Conservation (phyloP, 2,797 vertebrate genomes). For the Esox lucius region DNA sequence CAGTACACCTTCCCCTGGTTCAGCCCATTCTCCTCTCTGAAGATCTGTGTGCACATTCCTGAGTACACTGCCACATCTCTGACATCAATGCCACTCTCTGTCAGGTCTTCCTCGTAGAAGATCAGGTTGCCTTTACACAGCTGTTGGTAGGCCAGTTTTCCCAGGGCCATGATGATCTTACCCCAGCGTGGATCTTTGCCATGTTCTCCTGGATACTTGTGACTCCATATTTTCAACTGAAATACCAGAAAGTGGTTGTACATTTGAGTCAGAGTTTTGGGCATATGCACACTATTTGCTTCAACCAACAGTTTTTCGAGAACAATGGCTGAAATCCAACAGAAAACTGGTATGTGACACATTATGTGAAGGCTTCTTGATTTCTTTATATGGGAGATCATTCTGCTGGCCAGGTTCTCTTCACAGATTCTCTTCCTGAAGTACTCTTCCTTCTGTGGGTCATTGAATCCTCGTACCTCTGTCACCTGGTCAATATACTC, state of each 20-base stretch:
- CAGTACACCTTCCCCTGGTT: no score
- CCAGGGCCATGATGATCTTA: no score
- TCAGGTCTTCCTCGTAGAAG: no score
- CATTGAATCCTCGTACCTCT: neutral
- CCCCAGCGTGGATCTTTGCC: no score
- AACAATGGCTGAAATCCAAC: neutral
- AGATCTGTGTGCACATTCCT: no score
- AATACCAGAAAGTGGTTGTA: neutral
- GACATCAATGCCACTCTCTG: no score
- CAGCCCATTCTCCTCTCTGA: no score
- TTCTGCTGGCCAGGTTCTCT: neutral
- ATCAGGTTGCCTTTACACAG: no score
- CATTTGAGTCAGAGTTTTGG: neutral
- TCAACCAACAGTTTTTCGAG: neutral
- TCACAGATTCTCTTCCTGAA: neutral
- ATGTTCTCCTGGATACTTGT: no score
- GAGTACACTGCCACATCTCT: no score
- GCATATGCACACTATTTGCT: neutral
- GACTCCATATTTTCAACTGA: neutral
- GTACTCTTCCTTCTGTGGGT: neutral
- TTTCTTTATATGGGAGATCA: no score
- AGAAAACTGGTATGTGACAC: neutral
- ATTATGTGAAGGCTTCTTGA: neutral
- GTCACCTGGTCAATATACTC: neutral
- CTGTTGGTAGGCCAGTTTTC: no score